A percentile compares a stretch with the other conserved stretches of the same genome.
Conservation (phyloP, 1,140 invertebrate species). For the Pentalonia nigronervosa region DNA sequence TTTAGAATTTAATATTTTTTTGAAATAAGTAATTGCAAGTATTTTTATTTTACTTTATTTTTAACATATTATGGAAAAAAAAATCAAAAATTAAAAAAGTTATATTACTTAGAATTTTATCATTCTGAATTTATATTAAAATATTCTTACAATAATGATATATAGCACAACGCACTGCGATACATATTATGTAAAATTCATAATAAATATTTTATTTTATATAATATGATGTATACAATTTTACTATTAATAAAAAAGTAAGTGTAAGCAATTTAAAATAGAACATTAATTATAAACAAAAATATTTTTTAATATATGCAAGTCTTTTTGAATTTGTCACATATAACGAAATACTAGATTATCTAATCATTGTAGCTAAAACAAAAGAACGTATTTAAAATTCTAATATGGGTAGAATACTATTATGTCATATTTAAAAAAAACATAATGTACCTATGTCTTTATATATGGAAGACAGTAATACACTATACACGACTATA, state of each 20-base stretch:
- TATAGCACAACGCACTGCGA: background rate
- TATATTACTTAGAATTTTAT: too few species aligned
- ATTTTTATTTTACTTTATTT: background rate
- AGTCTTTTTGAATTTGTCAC: background rate
- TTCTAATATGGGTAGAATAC: background rate
- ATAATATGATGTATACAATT: background rate
- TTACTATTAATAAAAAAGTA: background rate
- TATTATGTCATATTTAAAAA: conserved; percentile 21
- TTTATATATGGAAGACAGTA: background rate
- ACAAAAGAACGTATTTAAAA: conserved; percentile 23
- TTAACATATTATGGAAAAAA: background rate
- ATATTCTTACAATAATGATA: background rate
- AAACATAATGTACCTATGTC: background rate
- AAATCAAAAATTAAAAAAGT: too few species aligned
- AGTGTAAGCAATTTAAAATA: background rate
- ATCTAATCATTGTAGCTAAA: background rate
- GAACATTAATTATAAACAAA: background rate
- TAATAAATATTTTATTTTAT: background rate
- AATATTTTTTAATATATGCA: background rate
- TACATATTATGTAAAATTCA: conserved; percentile 2
- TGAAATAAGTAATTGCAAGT: background rate
- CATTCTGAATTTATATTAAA: background rate
- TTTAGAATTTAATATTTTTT: background rate
- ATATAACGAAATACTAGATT: background rate
- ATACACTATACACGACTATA: conserved; percentile 12